These are phyloP conservation scores for Lytechinus pictus DNA, from an alignment of 35 echinoderm and acorn worm species.

Conservation along the genomic window DNA sequence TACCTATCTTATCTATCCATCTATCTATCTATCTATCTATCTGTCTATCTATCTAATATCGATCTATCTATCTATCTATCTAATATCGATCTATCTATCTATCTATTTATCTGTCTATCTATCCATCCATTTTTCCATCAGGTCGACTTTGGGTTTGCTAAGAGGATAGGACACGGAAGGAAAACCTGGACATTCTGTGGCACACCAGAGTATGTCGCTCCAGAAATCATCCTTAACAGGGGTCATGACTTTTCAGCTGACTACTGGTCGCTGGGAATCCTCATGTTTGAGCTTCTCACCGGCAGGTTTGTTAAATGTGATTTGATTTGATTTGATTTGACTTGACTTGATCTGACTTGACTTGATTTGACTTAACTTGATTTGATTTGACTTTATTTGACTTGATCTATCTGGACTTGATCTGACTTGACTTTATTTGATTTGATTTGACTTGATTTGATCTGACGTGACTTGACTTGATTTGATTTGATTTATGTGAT, in stretches of 20 bases:
- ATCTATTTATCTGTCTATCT: neutral
- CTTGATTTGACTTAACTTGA: too few species aligned
- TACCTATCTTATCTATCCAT: neutral
- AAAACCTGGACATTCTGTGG: slow-evolving; percentile 99
- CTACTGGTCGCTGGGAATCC: slow-evolving; percentile 98
- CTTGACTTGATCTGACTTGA: too few species aligned
- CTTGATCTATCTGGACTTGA: too few species aligned
- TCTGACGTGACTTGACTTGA: too few species aligned
- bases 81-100: neutral
- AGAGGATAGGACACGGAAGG: slow-evolving; percentile 89
- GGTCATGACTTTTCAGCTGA: slow-evolving; percentile 98
- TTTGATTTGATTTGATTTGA: too few species aligned
- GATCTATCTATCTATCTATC: too few species aligned
- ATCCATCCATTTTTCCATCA: neutral
- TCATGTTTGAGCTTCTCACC: slow-evolving; percentile 99
- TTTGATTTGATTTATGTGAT: too few species aligned
- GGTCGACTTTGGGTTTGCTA: slow-evolving; percentile 99
- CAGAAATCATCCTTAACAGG: slow-evolving; percentile 98
- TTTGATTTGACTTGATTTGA: too few species aligned
- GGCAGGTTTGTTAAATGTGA: slow-evolving; percentile 69
- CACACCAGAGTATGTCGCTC: slow-evolving; percentile 97
- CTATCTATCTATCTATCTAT: neutral
- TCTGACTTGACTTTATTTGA: too few species aligned
- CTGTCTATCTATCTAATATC: neutral
- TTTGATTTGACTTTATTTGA: too few species aligned